A percentile compares a stretch with the other conserved stretches of the same genome.
phyloP scores from a whole-genome alignment of 2,797 vertebrate species.

The Phoxinus dragarum region DNA sequence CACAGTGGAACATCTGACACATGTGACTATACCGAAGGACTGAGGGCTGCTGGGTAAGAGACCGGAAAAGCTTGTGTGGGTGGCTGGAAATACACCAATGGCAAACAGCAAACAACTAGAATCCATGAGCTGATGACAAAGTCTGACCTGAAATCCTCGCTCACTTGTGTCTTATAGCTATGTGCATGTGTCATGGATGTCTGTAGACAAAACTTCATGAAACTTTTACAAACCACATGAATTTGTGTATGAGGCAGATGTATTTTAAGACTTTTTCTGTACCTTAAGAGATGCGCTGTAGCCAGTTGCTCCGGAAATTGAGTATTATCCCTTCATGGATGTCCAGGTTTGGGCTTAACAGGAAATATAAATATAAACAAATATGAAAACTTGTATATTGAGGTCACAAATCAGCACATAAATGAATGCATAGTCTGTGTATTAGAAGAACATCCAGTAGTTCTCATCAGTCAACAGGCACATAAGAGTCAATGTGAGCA shows the following conservation, averaged over 20 bases:
- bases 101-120: slow-evolving; percentile 22
- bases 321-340: neutral
- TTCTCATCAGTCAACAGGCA: slow-evolving; percentile 38
- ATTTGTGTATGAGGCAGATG: neutral
- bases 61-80: slow-evolving; percentile 12
- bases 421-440: neutral
- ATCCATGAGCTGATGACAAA: slow-evolving; percentile 20
- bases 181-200: neutral
- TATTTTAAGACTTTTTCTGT: neutral
- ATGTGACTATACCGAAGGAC: slow-evolving; percentile 19
- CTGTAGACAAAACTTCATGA: neutral
- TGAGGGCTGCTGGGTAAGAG: slow-evolving; percentile 30
- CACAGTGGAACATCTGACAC: slow-evolving; percentile 67
- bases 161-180: neutral
- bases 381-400: neutral
- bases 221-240: neutral
- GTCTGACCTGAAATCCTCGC: neutral
- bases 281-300: neutral
- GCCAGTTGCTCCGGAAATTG: neutral
- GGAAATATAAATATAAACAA: slow-evolving; percentile 7
- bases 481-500: slow-evolving; percentile 20
- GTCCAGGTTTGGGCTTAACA: neutral
- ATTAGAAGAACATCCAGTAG: neutral
- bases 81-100: slow-evolving; percentile 39
- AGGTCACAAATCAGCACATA: neutral